Percentiles rank a stretch among this genome's conserved stretches.
phyloP scores from a whole-genome alignment of 2,888 invertebrate species.

The Acheta domesticus region DNA sequence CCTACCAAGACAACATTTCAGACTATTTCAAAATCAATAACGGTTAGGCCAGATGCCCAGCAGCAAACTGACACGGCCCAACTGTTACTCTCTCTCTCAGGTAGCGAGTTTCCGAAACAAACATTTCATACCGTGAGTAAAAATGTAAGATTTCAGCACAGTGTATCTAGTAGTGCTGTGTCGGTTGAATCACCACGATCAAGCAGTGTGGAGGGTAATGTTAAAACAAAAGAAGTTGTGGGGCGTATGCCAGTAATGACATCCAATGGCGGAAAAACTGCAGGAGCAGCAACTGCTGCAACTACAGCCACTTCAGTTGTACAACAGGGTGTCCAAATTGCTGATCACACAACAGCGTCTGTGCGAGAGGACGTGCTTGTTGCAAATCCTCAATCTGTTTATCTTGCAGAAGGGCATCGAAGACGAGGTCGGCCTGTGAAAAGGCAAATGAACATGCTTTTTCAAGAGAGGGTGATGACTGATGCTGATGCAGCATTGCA shows the following conservation, averaged over 20 bases:
- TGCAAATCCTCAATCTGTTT: conserved; percentile 24
- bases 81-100: conserved; percentile 42
- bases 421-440: conserved; percentile 37
- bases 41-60: conserved; percentile 26
- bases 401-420: conserved; percentile 31
- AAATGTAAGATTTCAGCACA: conserved; percentile 33
- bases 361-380: conserved; percentile 25
- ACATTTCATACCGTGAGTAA: conserved; percentile 31
- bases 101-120: conserved; percentile 34
- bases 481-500: conserved; percentile 37
- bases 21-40: conserved; percentile 23
- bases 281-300: conserved; percentile 26
- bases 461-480: conserved; percentile 37
- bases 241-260: conserved; percentile 31
- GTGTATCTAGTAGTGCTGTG: conserved; percentile 28
- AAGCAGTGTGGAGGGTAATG: conserved; percentile 27
- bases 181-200: conserved; percentile 26
- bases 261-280: conserved; percentile 22
- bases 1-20: neutral
- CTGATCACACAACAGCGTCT: conserved; percentile 21
- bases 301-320: neutral
- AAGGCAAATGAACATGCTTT: conserved; percentile 36
- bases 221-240: conserved; percentile 26
- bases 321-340: conserved; percentile 23
- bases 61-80: conserved; percentile 43